These are phyloP conservation scores for Drosophila pectinifera DNA, from an alignment of 1,140 invertebrate species.

Conservation along the genomic window DNA sequence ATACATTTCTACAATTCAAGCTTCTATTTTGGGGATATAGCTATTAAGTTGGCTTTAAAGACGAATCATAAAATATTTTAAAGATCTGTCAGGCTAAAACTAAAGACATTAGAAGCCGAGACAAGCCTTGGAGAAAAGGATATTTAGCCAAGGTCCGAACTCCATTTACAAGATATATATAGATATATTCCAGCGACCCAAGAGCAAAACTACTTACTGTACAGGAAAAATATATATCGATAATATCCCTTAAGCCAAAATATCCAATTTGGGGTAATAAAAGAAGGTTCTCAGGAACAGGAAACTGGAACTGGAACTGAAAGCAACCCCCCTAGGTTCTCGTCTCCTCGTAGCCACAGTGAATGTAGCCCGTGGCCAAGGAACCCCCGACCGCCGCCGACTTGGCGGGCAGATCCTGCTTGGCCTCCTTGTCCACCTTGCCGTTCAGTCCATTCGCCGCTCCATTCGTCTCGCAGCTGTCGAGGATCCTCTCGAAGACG, in stretches of 20 bases:
- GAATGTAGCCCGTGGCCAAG: constrained; percentile 69
- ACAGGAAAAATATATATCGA: constrained; percentile 1
- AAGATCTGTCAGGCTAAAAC: not conserved
- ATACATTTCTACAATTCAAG: not conserved
- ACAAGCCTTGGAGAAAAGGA: too few species aligned
- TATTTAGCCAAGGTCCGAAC: not conserved
- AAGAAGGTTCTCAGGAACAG: not conserved
- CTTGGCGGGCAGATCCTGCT: constrained; percentile 48
- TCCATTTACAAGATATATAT: not conserved
- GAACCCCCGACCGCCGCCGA: constrained; percentile 60
- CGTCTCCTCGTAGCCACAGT: constrained; percentile 77
- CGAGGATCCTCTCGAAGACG: constrained; percentile 78
- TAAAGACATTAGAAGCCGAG: too few species aligned
- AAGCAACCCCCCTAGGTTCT: constrained; percentile 25
- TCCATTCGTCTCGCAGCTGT: constrained; percentile 41
- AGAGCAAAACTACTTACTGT: constrained; percentile 9
- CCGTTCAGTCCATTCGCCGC: constrained; percentile 15
- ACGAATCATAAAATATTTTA: not conserved
- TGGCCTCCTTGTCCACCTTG: constrained; percentile 2
- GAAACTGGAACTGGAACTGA: not conserved
- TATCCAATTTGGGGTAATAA: not conserved
- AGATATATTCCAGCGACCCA: constrained; percentile 1
- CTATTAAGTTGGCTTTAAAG: not conserved
- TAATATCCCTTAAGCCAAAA: constrained; percentile 7
- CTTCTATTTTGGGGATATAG: too few species aligned